Percentiles rank a stretch among this genome's conserved stretches.
Evolutionary conservation across 2,888 invertebrate genomes (phyloP).

Genomic region (Ypsolopha scabrella): DNA sequence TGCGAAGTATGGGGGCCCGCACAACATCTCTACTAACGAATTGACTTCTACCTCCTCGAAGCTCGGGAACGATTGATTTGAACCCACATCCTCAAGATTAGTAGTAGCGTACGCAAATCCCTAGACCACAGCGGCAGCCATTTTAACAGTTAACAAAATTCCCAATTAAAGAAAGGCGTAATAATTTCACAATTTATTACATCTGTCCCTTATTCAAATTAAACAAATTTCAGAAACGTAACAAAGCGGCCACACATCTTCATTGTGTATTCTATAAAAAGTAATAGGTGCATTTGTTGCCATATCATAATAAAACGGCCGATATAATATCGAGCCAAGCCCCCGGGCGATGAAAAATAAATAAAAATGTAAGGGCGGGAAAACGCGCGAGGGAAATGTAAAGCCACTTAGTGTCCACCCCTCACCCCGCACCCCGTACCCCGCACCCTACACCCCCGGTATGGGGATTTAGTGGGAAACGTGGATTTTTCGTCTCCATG

Average conservation of each 20-base stretch:
- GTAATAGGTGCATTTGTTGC: conserved; percentile 48
- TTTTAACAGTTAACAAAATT: too few species aligned
- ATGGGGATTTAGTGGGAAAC: conserved; percentile 20
- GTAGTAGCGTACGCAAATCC: neutral
- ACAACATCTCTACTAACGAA: too few species aligned
- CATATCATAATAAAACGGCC: conserved; percentile 53
- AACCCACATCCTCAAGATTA: too few species aligned
- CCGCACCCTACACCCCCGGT: conserved; percentile 19
- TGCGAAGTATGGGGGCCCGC: too few species aligned
- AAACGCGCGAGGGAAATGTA: conserved; percentile 45
- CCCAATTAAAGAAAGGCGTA: too few species aligned
- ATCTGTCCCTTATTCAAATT: too few species aligned
- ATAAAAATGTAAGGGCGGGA: conserved; percentile 41
- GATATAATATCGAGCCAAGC: conserved; percentile 50
- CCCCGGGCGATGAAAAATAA: conserved; percentile 63
- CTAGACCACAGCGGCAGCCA: neutral
- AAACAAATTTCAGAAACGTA: too few species aligned
- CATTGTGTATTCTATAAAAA: conserved; percentile 43
- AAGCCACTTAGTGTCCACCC: conserved; percentile 58
- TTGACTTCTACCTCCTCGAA: too few species aligned
- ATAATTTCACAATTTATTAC: too few species aligned
- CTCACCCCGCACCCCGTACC: conserved; percentile 22
- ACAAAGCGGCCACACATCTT: conserved; percentile 12
- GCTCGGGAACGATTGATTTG: too few species aligned
- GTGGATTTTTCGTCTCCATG: neutral